A percentile compares a stretch with the other conserved stretches of the same genome.
Evolutionary conservation across 2,888 invertebrate genomes (phyloP).

Genomic region (Drosophila paranaensis): DNA sequence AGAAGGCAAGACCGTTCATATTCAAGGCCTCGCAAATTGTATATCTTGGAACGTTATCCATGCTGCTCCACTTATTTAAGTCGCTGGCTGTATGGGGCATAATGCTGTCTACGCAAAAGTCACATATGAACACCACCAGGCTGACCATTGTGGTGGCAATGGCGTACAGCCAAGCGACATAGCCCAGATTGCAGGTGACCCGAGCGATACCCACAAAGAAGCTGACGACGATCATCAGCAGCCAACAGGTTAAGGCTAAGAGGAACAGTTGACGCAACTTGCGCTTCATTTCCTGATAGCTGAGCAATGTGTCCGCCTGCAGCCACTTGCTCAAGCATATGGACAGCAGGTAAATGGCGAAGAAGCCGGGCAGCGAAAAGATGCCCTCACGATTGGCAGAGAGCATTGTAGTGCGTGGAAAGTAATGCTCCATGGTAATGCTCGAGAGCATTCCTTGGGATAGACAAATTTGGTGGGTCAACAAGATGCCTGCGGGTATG

Average conservation of each 20-base stretch:
- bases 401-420: neutral
- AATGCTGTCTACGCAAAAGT: constrained; percentile 2
- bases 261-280: neutral
- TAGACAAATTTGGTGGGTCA: constrained; percentile 5
- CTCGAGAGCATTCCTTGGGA: neutral
- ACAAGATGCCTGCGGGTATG: neutral
- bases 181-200: constrained; percentile 5
- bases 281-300: constrained; percentile 1
- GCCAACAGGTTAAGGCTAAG: neutral
- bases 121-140: neutral
- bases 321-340: neutral
- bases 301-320: neutral
- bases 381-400: neutral
- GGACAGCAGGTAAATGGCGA: neutral
- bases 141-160: constrained; percentile 1
- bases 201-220: neutral
- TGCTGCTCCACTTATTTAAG: neutral
- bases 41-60: neutral
- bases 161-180: neutral
- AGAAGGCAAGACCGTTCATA: neutral
- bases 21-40: constrained; percentile 6
- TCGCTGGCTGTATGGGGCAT: neutral
- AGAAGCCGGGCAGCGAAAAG: neutral
- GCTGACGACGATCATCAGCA: neutral
- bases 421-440: neutral